phyloP scores from a whole-genome alignment of 2,888 invertebrate species.

The Eurois occulta region DNA sequence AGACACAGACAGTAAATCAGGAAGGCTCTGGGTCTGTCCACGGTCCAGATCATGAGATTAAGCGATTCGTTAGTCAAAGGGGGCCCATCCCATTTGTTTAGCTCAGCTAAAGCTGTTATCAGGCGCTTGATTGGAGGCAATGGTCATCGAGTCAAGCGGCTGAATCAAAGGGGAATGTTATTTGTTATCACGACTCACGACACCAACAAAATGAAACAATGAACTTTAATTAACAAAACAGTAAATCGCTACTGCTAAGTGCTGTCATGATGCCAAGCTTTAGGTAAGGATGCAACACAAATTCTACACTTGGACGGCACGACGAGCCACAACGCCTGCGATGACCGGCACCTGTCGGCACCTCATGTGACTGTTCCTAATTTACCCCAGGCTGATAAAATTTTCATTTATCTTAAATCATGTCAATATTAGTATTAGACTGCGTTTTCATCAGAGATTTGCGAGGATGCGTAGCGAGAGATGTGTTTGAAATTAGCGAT shows the following conservation, averaged over 20 bases:
- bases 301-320: neutral
- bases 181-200: neutral
- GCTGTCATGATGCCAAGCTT: neutral
- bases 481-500: too few relatives aligned
- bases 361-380: neutral
- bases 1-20: constrained; percentile 12
- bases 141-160: neutral
- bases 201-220: neutral
- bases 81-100: neutral
- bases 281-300: neutral
- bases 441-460: too few relatives aligned
- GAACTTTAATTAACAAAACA: neutral
- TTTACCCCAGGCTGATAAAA: neutral
- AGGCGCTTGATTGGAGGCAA: neutral
- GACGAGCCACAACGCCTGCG: neutral
- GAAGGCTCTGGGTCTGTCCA: constrained; percentile 12
- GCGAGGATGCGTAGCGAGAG: too few relatives aligned
- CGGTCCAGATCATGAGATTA: neutral
- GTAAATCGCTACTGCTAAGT: neutral
- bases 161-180: neutral
- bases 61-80: neutral
- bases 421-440: neutral
- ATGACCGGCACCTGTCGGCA: neutral
- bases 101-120: neutral
- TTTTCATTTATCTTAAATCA: neutral